Evolutionary conservation across 2,797 vertebrate genomes (phyloP), one percentile per base, ranked within the genome.

Genomic region (Enteromius treurensis): DNA sequence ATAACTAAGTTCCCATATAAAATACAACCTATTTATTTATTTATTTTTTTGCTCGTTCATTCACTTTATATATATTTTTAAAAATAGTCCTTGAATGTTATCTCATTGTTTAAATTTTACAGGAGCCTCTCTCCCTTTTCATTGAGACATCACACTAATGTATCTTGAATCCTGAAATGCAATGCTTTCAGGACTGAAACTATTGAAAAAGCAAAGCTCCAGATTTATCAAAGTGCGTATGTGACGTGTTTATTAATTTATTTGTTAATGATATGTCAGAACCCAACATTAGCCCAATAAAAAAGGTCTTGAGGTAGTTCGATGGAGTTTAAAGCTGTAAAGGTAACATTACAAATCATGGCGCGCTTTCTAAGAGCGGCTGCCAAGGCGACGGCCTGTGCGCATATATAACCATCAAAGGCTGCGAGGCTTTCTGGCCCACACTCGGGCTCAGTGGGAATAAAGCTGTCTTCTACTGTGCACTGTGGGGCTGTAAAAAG

Each of bases 331-430:
- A 90, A 93, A 92, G 90, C 90, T 91, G 90, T 53, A 80, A 90
- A 93, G 88, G 91, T 91, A 91, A 92, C 84, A 87, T 90, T 60
- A 53, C 92, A 94, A 93, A 94, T 93, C 92, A 92, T 84, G 74
- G 84, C 55, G 37, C 64, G 85, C 88, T 90, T 86, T 84, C 49
- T 71, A 49, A 87, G 89, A 88, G 84, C 64, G 81, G 83, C 90
- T 90, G 90, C 91, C 90, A 90, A 89, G 91, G 88, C 83, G 26
- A 80, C 26, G 77, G 87, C 55, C 80, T 53, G 79, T 34, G 83
- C 68, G 45, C 77, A 84, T 88, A 83, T 85, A 90, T 89, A 88
- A 87, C 83, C 84, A 87, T 87, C 82, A 87, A 86, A 89, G 84
- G 80, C 83, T 85, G 80, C 74, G 40, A 69, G 62, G 78, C 71